These are phyloP conservation scores for Pandemis heparana DNA, from an alignment of 2,888 invertebrate genomes.

Conservation along the genomic window DNA sequence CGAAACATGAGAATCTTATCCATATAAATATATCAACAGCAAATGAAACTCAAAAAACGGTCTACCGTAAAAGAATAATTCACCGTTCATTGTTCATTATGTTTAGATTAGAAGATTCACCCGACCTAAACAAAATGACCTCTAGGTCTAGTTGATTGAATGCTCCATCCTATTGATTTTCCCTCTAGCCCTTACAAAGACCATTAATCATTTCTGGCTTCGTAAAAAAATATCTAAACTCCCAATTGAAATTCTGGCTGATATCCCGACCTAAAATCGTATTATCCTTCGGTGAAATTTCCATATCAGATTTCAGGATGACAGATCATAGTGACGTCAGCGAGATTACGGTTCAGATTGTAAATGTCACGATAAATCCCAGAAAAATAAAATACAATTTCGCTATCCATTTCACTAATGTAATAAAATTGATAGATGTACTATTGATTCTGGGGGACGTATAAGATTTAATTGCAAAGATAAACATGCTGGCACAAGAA, in stretches of 20 bases:
- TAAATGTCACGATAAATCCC: constrained; percentile 8
- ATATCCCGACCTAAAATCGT: constrained; percentile 4
- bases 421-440: neutral
- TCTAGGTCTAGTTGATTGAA: no score
- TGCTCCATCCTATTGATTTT: neutral
- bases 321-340: constrained; percentile 38
- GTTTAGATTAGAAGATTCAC: no score
- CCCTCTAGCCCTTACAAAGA: neutral
- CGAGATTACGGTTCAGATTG: constrained; percentile 21
- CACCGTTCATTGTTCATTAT: no score
- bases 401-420: neutral
- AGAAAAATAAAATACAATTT: constrained; percentile 6
- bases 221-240: neutral
- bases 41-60: no score
- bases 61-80: no score
- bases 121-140: no score
- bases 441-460: neutral
- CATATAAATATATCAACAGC: no score
- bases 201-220: neutral
- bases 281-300: constrained; percentile 12
- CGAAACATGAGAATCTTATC: no score
- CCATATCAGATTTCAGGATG: constrained; percentile 26
- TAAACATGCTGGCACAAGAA: constrained; percentile 15
- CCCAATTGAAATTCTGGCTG: neutral
- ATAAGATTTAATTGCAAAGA: constrained; percentile 36